Base-by-base conservation (phyloP, 1,140 invertebrate species). In the Eupeodes corollae region DNA sequence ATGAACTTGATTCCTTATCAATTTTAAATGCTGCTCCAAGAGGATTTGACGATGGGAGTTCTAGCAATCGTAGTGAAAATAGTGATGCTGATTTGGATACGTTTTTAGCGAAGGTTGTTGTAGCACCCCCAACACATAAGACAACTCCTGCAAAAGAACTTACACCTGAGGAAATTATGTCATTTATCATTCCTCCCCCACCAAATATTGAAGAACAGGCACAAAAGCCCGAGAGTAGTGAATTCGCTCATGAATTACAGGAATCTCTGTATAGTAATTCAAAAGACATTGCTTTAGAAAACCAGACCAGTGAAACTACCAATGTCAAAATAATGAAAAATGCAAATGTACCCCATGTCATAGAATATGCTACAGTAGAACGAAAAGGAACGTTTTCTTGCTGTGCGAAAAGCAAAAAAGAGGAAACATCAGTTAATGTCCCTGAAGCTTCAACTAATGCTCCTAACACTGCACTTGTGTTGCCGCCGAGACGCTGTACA, bases 141-240 rank as follows among this genome's bases (percentile, higher is more conserved):
- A 73, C 75, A 1, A 78, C 76, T n/a, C 78, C 80, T 21, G 79
- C 80, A 13, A 76, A 83, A 51, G 82, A 82, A 59, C 61, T 85
- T 10, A 85, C 82, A 0, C 81, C 81, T 1, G 82, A 86, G 66
- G 82, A 88, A 68, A 83, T 88, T 37, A 79, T 83, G 69, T 79
- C 82, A 0, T 84, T 83, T 49, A 87, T 88, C 32, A 88, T 88
- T 58, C 86, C 85, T 32, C 85, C 85, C 3, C 86, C 86, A 0
- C 85, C 86, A 1, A 58, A 62, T 44, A 39, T 65, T 14, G 62
- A 65, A 43, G 45, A 56, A 2, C 71, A 69, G 52, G n/a, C 37
- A 30, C 45, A 47, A 16, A 44, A 33, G 1, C 19, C 15, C 10
- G 9, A 44, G 30, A 8, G 13, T 6, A 19, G 3, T 30, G 42